A percentile compares a stretch with the other conserved stretches of the same genome.
Evolutionary conservation across 2,888 invertebrate species (phyloP).

Genomic region (Conops quadrifasciatus): DNA sequence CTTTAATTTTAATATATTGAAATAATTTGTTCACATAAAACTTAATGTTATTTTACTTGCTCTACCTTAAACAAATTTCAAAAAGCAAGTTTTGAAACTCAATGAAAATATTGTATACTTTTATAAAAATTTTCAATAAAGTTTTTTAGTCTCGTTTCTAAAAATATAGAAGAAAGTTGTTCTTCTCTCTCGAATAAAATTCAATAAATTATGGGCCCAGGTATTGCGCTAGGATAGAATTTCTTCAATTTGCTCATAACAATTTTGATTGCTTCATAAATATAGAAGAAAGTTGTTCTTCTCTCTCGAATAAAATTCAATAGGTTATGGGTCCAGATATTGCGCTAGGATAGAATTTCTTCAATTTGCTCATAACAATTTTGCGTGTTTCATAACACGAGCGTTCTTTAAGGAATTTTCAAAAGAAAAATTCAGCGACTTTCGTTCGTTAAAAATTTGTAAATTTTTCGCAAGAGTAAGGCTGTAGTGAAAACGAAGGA

Average conservation of each 20-base stretch:
- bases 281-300: not conserved
- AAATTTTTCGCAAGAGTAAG: not conserved
- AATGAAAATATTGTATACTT: too few species aligned
- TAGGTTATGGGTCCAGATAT: slow-evolving; percentile 1
- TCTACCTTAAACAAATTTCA: too few species aligned
- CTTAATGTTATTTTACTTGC: not conserved
- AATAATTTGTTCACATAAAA: not conserved
- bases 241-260: too few species aligned
- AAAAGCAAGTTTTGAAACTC: not conserved
- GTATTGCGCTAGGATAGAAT: too few species aligned
- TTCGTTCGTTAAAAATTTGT: not conserved
- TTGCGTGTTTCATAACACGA: too few species aligned
- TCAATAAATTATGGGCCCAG: too few species aligned
- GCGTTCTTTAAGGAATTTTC: not conserved
- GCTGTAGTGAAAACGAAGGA: not conserved
- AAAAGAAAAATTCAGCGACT: too few species aligned
- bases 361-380: not conserved
- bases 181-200: too few species aligned
- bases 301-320: not conserved
- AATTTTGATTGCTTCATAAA: too few species aligned
- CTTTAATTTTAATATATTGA: not conserved
- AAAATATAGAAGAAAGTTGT: too few species aligned
- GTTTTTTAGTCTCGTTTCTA: not conserved
- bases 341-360: not conserved
- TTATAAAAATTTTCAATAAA: not conserved